Conservation (phyloP, 2,888 invertebrate genomes). For the Hanleya hanleyi region DNA sequence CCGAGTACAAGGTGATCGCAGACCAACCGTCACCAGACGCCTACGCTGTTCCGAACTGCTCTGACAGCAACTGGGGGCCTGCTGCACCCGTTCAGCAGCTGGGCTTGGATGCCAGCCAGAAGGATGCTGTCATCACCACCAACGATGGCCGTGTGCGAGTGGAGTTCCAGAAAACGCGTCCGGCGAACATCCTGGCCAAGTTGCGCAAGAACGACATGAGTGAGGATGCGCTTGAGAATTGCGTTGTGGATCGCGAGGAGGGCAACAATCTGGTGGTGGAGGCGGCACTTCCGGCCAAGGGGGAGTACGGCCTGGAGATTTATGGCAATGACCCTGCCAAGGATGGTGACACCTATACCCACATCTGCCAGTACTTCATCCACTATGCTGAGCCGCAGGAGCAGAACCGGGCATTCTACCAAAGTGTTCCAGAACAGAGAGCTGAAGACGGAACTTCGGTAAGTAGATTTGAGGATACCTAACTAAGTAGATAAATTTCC, state of each 20-base stretch:
- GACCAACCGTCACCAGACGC: constrained; percentile 67
- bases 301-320: constrained; percentile 73
- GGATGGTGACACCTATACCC: constrained; percentile 71
- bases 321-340: constrained; percentile 73
- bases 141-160: constrained; percentile 62
- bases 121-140: constrained; percentile 57
- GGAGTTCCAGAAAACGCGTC: constrained; percentile 85
- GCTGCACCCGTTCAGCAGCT: constrained; percentile 71
- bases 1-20: constrained; percentile 72
- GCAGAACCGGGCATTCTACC: constrained; percentile 61
- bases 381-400: constrained; percentile 58
- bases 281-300: constrained; percentile 63
- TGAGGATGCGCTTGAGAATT: constrained; percentile 67
- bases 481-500: too few relatives aligned
- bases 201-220: constrained; percentile 68
- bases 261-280: constrained; percentile 61
- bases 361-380: constrained; percentile 69
- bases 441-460: not conserved
- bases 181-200: constrained; percentile 76
- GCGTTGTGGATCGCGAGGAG: constrained; percentile 63
- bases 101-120: constrained; percentile 67
- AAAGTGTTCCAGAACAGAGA: constrained; percentile 50
- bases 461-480: too few relatives aligned
- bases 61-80: constrained; percentile 73
- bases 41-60: constrained; percentile 68